A percentile compares a stretch with the other conserved stretches of the same genome.
These are phyloP conservation scores for Ariopsis seemanni DNA, from an alignment of 2,113 vertebrate genomes.

Conservation along the genomic window DNA sequence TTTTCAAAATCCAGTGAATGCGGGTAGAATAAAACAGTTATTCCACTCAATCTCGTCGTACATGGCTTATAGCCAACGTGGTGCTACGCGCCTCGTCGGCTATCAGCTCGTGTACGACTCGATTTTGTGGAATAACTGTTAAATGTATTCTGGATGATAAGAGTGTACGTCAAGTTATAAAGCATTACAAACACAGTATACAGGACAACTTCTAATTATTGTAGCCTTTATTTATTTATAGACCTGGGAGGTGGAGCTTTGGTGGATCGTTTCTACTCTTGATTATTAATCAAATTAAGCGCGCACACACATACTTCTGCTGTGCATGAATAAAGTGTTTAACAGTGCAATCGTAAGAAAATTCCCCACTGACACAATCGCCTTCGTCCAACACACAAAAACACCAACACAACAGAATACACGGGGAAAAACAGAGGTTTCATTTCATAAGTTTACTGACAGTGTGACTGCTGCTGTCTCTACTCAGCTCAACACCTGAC, in stretches of 20 bases:
- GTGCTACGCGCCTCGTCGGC: too few relatives aligned
- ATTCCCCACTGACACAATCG: neutral
- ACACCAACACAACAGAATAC: neutral
- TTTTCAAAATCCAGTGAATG: too few relatives aligned
- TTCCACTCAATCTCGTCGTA: too few relatives aligned
- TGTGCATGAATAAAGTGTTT: neutral
- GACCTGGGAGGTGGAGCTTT: neutral
- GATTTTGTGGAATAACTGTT: too few relatives aligned
- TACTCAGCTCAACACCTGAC: neutral
- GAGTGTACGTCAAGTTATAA: neutral
- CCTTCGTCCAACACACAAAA: neutral
- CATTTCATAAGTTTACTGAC: neutral
- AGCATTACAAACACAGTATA: neutral
- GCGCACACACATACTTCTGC: neutral
- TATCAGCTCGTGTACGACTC: too few relatives aligned
- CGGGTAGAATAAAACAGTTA: too few relatives aligned
- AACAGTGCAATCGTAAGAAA: neutral
- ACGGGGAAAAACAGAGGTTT: neutral
- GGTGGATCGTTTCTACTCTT: neutral
- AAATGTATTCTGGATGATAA: neutral
- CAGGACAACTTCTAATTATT: neutral
- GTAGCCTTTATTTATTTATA: neutral
- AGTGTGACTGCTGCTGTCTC: neutral
- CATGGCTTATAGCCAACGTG: too few relatives aligned
- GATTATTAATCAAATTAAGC: neutral